These are phyloP conservation scores for Aleadryas rufinucha DNA, from an alignment of 2,113 vertebrate genomes.

Conservation along the genomic window DNA sequence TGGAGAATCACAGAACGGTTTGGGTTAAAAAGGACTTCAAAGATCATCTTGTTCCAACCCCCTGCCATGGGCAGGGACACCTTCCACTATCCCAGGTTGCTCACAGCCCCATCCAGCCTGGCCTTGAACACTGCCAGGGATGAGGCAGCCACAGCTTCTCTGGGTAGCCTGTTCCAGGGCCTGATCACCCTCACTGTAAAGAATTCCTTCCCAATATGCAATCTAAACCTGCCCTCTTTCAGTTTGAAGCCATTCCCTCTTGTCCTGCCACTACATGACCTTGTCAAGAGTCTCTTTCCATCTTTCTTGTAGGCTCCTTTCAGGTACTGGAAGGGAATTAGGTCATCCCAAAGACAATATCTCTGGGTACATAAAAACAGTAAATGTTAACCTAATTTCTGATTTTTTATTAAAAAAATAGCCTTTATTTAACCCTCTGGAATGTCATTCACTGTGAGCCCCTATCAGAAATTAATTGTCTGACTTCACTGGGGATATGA, in stretches of 20 bases:
- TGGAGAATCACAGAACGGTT: neutral
- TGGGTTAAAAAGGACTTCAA: neutral
- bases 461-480: neutral
- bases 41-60: neutral
- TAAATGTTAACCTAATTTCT: neutral
- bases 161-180: neutral
- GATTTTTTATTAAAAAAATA: neutral
- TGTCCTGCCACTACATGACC: neutral
- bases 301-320: neutral
- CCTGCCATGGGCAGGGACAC: neutral
- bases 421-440: neutral
- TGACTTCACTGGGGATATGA: neutral
- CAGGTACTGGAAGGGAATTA: neutral
- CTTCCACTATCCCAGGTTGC: fast-evolving
- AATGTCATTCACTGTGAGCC: neutral
- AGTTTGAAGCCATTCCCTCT: neutral
- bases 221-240: neutral
- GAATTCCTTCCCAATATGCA: neutral
- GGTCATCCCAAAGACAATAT: neutral
- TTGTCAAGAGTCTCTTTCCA: neutral
- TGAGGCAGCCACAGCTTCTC: fast-evolving
- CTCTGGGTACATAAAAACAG: neutral
- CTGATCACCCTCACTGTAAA: neutral
- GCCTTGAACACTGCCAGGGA: neutral
- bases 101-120: neutral